Percentiles rank a stretch among this genome's conserved stretches.
Evolutionary conservation across 2,888 invertebrate genomes (phyloP).

Genomic region (Hirtodrosophila histrioides): DNA sequence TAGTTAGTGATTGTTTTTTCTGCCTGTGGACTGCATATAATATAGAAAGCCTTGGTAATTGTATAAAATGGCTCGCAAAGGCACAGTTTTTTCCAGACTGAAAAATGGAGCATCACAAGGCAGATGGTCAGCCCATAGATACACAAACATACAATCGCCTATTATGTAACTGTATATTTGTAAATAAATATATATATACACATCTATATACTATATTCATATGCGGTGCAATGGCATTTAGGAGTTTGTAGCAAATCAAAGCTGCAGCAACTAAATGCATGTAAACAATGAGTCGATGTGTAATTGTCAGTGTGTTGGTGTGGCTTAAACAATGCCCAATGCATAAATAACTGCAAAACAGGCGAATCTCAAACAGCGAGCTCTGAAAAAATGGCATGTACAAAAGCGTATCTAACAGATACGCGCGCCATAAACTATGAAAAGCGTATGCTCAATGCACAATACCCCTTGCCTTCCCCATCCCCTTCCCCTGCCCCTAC

Average conservation of each 20-base stretch:
- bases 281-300: conserved; percentile 48
- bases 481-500: neutral
- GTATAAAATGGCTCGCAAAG: conserved; percentile 14
- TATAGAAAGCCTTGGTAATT: conserved; percentile 19
- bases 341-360: conserved; percentile 71
- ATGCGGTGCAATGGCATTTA: conserved; percentile 40
- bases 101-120: conserved; percentile 38
- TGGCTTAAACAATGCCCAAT: conserved; percentile 72
- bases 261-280: conserved; percentile 49
- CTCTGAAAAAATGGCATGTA: conserved; percentile 23
- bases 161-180: neutral
- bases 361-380: conserved; percentile 53
- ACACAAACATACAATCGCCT: conserved; percentile 4
- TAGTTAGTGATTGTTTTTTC: conserved; percentile 27
- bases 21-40: conserved; percentile 11
- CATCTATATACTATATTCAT: neutral
- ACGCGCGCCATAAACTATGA: conserved; percentile 78
- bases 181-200: too few relatives aligned
- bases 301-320: conserved; percentile 35
- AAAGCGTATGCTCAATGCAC: conserved; percentile 68
- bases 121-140: conserved; percentile 8
- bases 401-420: conserved; percentile 74
- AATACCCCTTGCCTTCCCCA: neutral
- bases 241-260: conserved; percentile 61
- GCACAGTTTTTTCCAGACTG: conserved; percentile 17